phyloP scores from a whole-genome alignment of 2,113 vertebrate genomes.

The Ammodytes marinus region DNA sequence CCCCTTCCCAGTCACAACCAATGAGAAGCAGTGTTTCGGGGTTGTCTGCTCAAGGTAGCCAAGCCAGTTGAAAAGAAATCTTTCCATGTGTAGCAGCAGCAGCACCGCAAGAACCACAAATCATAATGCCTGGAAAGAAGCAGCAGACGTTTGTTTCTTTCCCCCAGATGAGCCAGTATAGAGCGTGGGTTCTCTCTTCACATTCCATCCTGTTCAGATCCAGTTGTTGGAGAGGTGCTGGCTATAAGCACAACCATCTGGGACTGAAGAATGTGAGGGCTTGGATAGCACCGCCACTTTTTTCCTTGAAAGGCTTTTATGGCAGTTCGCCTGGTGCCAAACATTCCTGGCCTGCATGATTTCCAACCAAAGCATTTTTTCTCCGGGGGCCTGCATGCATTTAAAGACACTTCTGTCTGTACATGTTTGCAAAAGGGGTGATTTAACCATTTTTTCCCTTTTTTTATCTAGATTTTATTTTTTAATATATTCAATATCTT shows the following conservation, averaged over 20 bases:
- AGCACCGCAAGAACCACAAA: slow-evolving; percentile 49
- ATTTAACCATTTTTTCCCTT: neutral
- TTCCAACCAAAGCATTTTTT: slow-evolving; percentile 57
- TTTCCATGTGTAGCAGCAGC: slow-evolving; percentile 45
- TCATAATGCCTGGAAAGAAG: slow-evolving; percentile 57
- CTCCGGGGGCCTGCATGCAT: slow-evolving; percentile 3
- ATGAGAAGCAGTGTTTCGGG: slow-evolving; percentile 13
- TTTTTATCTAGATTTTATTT: neutral
- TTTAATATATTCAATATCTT: neutral
- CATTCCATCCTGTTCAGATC: slow-evolving; percentile 59
- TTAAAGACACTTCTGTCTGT: slow-evolving; percentile 23
- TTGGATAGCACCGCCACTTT: slow-evolving; percentile 41
- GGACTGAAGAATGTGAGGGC: slow-evolving; percentile 68
- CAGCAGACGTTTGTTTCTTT: slow-evolving; percentile 66
- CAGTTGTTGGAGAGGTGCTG: slow-evolving; percentile 26
- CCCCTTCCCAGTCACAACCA: neutral
- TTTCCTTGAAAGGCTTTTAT: slow-evolving; percentile 72
- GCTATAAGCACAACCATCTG: slow-evolving; percentile 76
- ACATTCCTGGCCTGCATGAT: slow-evolving; percentile 58
- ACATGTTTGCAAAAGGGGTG: slow-evolving; percentile 9
- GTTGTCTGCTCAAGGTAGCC: slow-evolving; percentile 7
- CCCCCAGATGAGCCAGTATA: slow-evolving; percentile 58
- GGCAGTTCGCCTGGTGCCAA: slow-evolving; percentile 50
- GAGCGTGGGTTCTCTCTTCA: slow-evolving; percentile 45
- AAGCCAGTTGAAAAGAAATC: slow-evolving; percentile 34